Conservation (phyloP, 2,888 invertebrate genomes). For the Tachina grossa region DNA sequence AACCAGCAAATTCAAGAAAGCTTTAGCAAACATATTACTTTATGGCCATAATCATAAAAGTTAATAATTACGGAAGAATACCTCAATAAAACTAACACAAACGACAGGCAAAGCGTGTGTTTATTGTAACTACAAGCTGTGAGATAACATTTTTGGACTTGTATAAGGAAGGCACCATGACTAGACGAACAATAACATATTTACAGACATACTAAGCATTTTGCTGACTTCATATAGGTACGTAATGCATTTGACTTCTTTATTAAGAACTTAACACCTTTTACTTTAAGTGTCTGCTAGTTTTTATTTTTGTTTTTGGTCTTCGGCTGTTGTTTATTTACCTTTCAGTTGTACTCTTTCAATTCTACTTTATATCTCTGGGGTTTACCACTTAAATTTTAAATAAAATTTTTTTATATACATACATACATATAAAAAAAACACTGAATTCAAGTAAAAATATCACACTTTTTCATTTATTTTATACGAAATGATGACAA, state of each 20-base stretch:
- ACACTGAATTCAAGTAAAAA: conserved; percentile 57
- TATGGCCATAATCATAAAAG: conserved; percentile 69
- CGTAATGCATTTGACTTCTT: conserved; percentile 64
- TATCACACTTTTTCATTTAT: conserved; percentile 65
- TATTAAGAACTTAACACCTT: conserved; percentile 75
- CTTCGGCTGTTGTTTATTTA: conserved; percentile 44
- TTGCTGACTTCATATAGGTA: conserved; percentile 55
- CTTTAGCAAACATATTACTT: conserved; percentile 33
- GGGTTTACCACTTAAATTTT: conserved; percentile 60
- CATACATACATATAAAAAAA: conserved; percentile 7
- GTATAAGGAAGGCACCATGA: conserved; percentile 54
- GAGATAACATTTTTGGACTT: conserved; percentile 63
- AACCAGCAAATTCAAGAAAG: conserved; percentile 29
- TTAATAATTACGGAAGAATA: conserved; percentile 67
- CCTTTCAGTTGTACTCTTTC: conserved; percentile 49
- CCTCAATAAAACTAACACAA: conserved; percentile 59
- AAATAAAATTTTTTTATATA: conserved; percentile 34
- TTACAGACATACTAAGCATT: conserved; percentile 44
- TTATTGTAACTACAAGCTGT: conserved; percentile 43
- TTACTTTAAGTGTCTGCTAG: conserved; percentile 70
- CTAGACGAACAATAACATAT: conserved; percentile 19
- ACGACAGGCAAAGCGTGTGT: conserved; percentile 24
- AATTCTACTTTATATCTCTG: conserved; percentile 58
- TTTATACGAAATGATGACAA: conserved; percentile 52
- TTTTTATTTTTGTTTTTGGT: conserved; percentile 7